These are phyloP conservation scores for Drosophila fulvimacula DNA, from an alignment of 2,888 invertebrate species.

Conservation along the genomic window DNA sequence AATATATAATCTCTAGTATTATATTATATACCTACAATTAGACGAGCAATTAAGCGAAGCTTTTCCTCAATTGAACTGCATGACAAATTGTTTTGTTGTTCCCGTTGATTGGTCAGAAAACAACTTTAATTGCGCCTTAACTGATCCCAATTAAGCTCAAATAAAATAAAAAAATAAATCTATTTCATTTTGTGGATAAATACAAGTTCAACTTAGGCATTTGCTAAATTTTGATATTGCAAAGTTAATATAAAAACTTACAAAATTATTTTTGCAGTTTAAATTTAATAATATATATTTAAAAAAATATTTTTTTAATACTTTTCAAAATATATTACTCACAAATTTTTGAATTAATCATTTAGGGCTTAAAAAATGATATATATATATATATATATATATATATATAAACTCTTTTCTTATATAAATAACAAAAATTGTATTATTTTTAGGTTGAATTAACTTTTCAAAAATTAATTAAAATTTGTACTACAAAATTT, in stretches of 20 bases:
- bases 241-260: neutral
- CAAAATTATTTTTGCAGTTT: neutral
- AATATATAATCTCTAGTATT: conserved; percentile 13
- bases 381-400: neutral
- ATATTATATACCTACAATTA: conserved; percentile 37
- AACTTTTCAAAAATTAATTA: neutral
- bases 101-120: conserved; percentile 37
- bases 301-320: neutral
- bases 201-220: neutral
- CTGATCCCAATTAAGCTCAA: conserved; percentile 12
- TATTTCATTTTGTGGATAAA: conserved; percentile 14
- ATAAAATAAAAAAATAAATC: neutral
- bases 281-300: neutral
- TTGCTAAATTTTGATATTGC: neutral
- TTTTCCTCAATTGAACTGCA: conserved; percentile 19
- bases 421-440: neutral
- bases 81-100: conserved; percentile 51
- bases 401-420: neutral
- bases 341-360: no score
- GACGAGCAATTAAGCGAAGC: conserved; percentile 31
- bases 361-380: neutral
- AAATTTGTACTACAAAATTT: neutral
- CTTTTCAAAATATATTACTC: neutral
- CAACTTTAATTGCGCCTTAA: conserved; percentile 29
- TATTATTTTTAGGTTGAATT: neutral